Evolutionary conservation across 2,888 invertebrate genomes (phyloP).

Genomic region (Nephrotoma flavescens): DNA sequence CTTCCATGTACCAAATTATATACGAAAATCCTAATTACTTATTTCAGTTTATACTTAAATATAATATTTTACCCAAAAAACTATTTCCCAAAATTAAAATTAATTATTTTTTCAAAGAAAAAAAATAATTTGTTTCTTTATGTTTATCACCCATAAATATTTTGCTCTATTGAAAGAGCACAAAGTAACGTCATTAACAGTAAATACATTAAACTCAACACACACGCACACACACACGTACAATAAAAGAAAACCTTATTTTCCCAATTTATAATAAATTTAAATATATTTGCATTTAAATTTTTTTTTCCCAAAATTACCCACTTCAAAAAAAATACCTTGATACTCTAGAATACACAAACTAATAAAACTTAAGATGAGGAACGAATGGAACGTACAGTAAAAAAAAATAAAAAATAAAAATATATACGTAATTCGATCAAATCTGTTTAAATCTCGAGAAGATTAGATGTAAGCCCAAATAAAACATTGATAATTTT

Average conservation of each 20-base stretch:
- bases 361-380: neutral
- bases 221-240: neutral
- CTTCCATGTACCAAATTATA: neutral
- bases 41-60: neutral
- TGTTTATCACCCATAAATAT: neutral
- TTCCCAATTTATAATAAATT: neutral
- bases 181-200: neutral
- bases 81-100: neutral
- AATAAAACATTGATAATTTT: neutral
- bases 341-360: neutral
- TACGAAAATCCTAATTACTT: neutral
- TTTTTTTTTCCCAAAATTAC: neutral
- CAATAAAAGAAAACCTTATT: neutral
- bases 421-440: neutral
- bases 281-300: neutral
- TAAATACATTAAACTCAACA: neutral
- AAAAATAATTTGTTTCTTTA: neutral
- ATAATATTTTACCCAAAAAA: neutral
- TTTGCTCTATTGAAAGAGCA: neutral
- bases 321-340: neutral
- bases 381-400: neutral
- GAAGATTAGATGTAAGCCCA: neutral
- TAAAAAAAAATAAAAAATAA: neutral
- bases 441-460: neutral
- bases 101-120: neutral